A percentile compares a stretch with the other conserved stretches of the same genome.
phyloP scores from a whole-genome alignment of 2,113 vertebrate genomes.

The Elachura formosa region DNA sequence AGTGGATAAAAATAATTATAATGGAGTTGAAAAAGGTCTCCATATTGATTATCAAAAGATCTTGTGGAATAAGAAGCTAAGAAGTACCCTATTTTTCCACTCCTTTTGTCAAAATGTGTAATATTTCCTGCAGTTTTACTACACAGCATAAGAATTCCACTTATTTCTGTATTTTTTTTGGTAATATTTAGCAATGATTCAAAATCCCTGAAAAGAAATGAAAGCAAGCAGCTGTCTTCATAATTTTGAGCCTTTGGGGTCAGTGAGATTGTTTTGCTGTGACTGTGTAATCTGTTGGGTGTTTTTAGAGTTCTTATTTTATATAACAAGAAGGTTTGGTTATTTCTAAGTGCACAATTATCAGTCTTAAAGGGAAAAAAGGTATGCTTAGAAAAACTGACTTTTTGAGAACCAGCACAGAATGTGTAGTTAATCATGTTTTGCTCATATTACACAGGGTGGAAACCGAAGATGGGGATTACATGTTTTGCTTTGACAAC shows the following conservation, averaged over 20 bases:
- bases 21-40: neutral
- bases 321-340: neutral
- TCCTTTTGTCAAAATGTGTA: neutral
- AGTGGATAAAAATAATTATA: neutral
- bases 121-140: neutral
- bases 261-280: neutral
- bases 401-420: neutral
- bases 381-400: neutral
- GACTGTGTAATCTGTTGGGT: neutral
- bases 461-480: slow-evolving; percentile 93
- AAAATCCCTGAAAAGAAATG: neutral
- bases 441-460: slow-evolving; percentile 70
- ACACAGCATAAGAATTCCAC: neutral
- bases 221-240: neutral
- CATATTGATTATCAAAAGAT: neutral
- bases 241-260: neutral
- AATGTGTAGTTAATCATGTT: neutral
- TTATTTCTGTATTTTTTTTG: neutral
- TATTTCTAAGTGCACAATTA: neutral
- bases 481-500: slow-evolving; percentile 99
- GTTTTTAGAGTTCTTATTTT: neutral
- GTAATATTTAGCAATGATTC: neutral
- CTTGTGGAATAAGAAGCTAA: neutral
- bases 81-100: neutral
- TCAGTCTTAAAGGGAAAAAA: neutral